phyloP scores from a whole-genome alignment of 2,113 vertebrate species.

The Holacanthus passer region DNA sequence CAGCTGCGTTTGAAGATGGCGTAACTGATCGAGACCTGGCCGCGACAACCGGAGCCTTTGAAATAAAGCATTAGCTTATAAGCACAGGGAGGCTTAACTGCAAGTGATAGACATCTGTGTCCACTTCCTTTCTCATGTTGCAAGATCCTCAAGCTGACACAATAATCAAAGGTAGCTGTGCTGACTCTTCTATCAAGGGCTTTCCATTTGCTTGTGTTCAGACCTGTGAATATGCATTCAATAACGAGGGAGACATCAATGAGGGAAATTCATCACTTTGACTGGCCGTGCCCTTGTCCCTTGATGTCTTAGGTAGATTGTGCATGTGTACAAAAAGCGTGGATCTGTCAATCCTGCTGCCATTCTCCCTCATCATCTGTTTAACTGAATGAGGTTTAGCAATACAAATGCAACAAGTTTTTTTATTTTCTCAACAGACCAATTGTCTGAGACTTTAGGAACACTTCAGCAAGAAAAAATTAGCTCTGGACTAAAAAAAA shows the following conservation, averaged over 20 bases:
- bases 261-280: constrained; percentile 44
- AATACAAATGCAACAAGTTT: background rate
- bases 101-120: constrained; percentile 43
- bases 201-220: constrained; percentile 34
- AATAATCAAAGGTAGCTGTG: constrained; percentile 45
- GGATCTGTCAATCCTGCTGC: background rate
- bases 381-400: background rate
- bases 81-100: constrained; percentile 12
- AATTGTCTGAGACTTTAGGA: background rate
- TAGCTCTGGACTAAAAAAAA: background rate
- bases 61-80: constrained; percentile 39
- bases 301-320: constrained; percentile 19
- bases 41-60: constrained; percentile 33
- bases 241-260: constrained; percentile 23
- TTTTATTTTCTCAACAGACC: constrained; percentile 15
- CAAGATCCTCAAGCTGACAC: background rate
- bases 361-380: background rate
- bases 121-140: constrained; percentile 19
- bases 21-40: constrained; percentile 29
- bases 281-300: constrained; percentile 29
- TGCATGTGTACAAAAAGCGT: background rate
- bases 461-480: constrained; percentile 4
- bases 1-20: constrained; percentile 36
- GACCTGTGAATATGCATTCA: constrained; percentile 14
- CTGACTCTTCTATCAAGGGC: constrained; percentile 19